These are phyloP conservation scores for Narcine bancroftii DNA, from an alignment of 2,113 vertebrate species.

Conservation along the genomic window DNA sequence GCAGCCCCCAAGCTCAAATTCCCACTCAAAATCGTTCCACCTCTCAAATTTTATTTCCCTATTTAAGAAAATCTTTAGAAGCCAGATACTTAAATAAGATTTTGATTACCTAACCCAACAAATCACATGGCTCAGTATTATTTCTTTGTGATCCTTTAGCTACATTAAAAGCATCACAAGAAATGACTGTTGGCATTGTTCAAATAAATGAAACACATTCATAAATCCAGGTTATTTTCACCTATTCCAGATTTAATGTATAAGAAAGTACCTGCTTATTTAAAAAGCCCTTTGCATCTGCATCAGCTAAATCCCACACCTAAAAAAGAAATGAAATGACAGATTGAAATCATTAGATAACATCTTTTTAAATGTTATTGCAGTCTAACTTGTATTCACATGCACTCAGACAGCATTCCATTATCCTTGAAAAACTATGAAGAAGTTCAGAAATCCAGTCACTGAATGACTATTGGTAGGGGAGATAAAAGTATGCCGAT, in stretches of 20 bases:
- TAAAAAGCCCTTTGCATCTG: slow-evolving; percentile 83
- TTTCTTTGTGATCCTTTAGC: too few relatives aligned
- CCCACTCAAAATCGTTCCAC: too few relatives aligned
- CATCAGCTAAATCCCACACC: slow-evolving; percentile 97
- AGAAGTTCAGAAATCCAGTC: background rate
- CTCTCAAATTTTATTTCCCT: too few relatives aligned
- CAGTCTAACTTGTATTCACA: background rate
- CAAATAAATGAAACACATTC: background rate
- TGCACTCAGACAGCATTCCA: background rate
- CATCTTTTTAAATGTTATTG: background rate
- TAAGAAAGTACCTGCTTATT: slow-evolving; percentile 82
- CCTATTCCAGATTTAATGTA: background rate
- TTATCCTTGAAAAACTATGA: background rate
- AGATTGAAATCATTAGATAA: background rate
- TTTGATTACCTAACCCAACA: too few relatives aligned
- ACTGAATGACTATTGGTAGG: background rate
- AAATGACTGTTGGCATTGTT: background rate
- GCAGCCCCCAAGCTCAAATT: too few relatives aligned
- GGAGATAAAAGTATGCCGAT: too few relatives aligned
- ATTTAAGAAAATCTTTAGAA: too few relatives aligned
- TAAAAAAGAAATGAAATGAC: slow-evolving; percentile 47
- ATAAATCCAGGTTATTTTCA: background rate
- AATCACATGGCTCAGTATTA: too few relatives aligned
- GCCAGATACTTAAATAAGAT: too few relatives aligned
- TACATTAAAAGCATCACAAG: background rate